These are phyloP conservation scores for Pollenia griseotomentosa DNA, from an alignment of 2,888 invertebrate genomes.

Conservation along the genomic window DNA sequence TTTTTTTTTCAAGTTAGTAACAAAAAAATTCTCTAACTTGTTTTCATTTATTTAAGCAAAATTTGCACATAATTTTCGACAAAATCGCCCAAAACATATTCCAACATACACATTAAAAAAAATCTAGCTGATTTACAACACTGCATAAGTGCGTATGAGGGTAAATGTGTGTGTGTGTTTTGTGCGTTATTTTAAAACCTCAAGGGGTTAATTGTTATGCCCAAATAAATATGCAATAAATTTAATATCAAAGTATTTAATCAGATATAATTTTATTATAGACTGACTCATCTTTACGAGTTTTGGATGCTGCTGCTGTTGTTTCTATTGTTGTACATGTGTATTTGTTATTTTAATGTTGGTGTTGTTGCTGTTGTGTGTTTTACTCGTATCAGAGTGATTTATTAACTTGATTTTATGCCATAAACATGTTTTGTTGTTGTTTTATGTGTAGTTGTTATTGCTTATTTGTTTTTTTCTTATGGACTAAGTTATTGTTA, in stretches of 20 bases:
- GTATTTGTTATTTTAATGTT: background rate
- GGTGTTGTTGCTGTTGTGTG: conserved; percentile 24
- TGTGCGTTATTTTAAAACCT: conserved; percentile 61
- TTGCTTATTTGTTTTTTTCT: background rate
- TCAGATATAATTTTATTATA: conserved; percentile 73
- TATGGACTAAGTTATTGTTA: conserved; percentile 49
- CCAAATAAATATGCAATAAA: conserved; percentile 74
- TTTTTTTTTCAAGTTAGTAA: background rate
- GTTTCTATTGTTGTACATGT: background rate
- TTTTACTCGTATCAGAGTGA: conserved; percentile 62
- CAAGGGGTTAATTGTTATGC: conserved; percentile 72
- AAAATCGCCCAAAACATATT: background rate
- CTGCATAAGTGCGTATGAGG: background rate
- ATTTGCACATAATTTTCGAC: conserved; percentile 58
- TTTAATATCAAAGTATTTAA: conserved; percentile 74
- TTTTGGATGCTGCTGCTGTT: conserved; percentile 20
- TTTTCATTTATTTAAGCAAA: conserved; percentile 44
- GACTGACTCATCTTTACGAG: conserved; percentile 45
- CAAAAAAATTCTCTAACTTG: conserved; percentile 10
- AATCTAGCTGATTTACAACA: conserved; percentile 16
- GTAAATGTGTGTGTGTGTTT: conserved; percentile 3
- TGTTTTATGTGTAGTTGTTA: background rate
- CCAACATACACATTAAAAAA: background rate
- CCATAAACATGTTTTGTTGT: conserved; percentile 64
- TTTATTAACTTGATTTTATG: conserved; percentile 72